phyloP scores from a whole-genome alignment of 2,113 vertebrate species.

The Xiphophorus hellerii region DNA sequence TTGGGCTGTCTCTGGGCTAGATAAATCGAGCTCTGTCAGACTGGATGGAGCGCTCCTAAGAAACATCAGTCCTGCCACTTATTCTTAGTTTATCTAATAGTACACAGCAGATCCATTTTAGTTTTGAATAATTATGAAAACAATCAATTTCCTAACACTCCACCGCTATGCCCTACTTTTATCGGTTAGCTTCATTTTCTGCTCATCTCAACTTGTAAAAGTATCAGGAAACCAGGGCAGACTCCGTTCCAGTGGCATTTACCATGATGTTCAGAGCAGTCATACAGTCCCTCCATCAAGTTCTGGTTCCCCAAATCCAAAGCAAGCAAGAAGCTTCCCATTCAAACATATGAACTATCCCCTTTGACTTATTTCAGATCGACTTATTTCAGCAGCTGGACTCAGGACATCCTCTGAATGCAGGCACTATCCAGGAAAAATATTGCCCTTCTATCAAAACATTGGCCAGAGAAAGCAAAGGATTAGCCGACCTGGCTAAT shows the following conservation, averaged over 20 bases:
- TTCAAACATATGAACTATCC: no score
- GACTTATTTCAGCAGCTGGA: no score
- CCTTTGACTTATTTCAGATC: no score
- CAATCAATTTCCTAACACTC: background rate
- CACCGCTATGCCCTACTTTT: background rate
- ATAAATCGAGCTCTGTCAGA: background rate
- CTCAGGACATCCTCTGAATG: no score
- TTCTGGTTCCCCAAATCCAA: background rate
- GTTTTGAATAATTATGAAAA: background rate
- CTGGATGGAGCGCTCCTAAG: no score
- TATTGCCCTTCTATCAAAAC: background rate
- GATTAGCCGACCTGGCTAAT: background rate
- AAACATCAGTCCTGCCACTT: background rate
- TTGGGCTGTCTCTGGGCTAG: background rate
- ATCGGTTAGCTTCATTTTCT: background rate
- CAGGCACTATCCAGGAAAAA: background rate
- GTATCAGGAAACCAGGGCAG: background rate
- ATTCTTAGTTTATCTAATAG: background rate
- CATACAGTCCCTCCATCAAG: no score
- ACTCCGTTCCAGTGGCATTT: background rate
- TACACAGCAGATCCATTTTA: background rate
- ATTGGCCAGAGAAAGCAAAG: background rate
- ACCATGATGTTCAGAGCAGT: background rate
- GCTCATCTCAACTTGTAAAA: background rate
- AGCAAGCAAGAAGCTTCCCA: background rate